Base-by-base conservation (phyloP, 2,888 invertebrate species). In the Argyra leucocephala region DNA sequence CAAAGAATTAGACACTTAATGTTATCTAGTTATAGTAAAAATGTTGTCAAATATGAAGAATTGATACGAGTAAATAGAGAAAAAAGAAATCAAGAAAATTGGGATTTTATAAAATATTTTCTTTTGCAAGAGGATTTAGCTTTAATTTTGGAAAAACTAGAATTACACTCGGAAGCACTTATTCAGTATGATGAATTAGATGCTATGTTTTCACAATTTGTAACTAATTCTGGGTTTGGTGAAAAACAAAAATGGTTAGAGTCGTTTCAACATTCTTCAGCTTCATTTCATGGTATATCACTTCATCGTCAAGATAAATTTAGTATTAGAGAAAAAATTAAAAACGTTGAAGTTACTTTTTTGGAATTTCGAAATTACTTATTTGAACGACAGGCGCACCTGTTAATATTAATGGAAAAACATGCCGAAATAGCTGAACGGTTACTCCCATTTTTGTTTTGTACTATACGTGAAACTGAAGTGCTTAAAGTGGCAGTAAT, bases 181-280 rank as follows among this genome's bases (percentile, higher is more conserved):
- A 91, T 97, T 65, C 97, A 97, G 76, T 98, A 96, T 78, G 97
- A 97, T 77, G 97, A 97, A 81, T 82, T 98, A 74, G 96, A 97
- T 82, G 96, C 96, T 63, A 84, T 97, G 71, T 96, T 97, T 79
- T 94, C 96, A 2, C 96, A 97, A 82, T 96, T 96, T 81, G 89
- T 97, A 65, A 88, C 94, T 70, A 96, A 96, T 81, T 91, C 93
- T n/a, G 90, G 91, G 74, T 86, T 91, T 69, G 90, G 92, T 68
- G 93, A 92, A 74, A 88, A 88, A 74, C 91, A 93, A 65, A 85
- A 85, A 66, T 96, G 96, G 96, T 81, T 96, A 70, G 84, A 84
- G 66, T 86, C 87, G 57, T 94, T 96, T 76, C 88, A 89, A 75
- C 85, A 85, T 70, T 88, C 91, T 0, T 84, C 94, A 62, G 89